A percentile compares a stretch with the other conserved stretches of the same genome.
These are phyloP conservation scores for Drymodes brunneopygia DNA, from an alignment of 2,113 vertebrate genomes.

Conservation along the genomic window DNA sequence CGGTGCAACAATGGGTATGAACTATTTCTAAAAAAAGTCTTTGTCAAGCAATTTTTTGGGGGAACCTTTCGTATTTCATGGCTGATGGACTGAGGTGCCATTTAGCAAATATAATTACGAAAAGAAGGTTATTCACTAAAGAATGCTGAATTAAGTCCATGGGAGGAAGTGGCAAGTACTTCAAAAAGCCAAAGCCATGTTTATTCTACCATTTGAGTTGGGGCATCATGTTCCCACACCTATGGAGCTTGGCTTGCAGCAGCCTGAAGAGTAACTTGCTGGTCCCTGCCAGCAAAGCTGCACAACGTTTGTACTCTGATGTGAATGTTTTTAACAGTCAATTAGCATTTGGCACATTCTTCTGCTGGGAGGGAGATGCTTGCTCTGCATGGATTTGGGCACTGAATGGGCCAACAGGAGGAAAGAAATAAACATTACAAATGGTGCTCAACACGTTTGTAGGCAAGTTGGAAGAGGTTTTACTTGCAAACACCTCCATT, in stretches of 20 bases:
- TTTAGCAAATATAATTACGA: background rate
- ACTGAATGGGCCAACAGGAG: background rate
- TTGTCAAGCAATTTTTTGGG: background rate
- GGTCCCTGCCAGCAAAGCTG: conserved; percentile 17
- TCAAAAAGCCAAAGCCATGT: background rate
- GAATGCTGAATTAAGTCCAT: background rate
- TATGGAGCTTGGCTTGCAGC: background rate
- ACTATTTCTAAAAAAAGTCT: background rate
- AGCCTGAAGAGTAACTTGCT: background rate
- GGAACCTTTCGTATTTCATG: background rate
- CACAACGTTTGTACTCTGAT: conserved; percentile 17
- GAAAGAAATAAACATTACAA: conserved; percentile 20
- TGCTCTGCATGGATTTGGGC: background rate
- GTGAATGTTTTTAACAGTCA: conserved; percentile 55
- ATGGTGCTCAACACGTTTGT: background rate
- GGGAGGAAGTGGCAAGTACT: background rate
- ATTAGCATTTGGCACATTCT: conserved; percentile 55
- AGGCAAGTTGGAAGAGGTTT: background rate
- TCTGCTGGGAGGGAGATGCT: background rate
- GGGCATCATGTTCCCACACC: conserved; percentile 1
- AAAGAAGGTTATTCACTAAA: background rate
- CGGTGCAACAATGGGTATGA: background rate
- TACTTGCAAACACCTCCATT: background rate
- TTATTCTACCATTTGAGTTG: conserved; percentile 2
- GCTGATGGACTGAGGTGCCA: background rate